phyloP scores from a whole-genome alignment of 2,888 invertebrate species.

The Habrosyne pyritoides region DNA sequence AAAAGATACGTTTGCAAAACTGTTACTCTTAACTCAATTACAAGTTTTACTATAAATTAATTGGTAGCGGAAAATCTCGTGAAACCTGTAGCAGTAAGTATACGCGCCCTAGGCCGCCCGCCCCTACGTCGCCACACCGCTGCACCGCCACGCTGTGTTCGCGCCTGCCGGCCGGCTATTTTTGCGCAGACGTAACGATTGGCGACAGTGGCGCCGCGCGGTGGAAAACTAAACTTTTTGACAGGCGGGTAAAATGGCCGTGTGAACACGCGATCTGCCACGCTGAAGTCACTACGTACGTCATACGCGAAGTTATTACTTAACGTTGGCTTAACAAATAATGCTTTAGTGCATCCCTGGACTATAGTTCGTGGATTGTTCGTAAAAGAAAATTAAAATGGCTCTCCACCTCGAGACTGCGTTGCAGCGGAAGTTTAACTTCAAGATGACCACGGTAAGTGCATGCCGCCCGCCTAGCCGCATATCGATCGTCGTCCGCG shows the following conservation, averaged over 20 bases:
- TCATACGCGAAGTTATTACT: constrained; percentile 71
- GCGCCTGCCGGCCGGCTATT: constrained; percentile 42
- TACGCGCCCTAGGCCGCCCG: constrained; percentile 35
- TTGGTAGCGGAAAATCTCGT: constrained; percentile 58
- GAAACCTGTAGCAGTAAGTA: constrained; percentile 41
- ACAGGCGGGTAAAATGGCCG: constrained; percentile 80
- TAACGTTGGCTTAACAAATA: constrained; percentile 61
- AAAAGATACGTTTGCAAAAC: constrained; percentile 43
- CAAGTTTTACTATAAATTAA: constrained; percentile 78
- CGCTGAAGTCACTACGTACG: constrained; percentile 69
- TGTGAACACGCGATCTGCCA: constrained; percentile 78
- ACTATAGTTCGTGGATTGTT: constrained; percentile 47
- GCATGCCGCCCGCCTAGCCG: constrained; percentile 65
- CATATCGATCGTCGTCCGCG: constrained; percentile 75
- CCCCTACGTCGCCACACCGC: constrained; percentile 22
- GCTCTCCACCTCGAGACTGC: constrained; percentile 79
- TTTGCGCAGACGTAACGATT: constrained; percentile 77
- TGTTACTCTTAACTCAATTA: constrained; percentile 75
- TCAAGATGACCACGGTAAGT: constrained; percentile 83
- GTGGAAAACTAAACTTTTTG: constrained; percentile 62
- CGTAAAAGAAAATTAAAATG: constrained; percentile 57
- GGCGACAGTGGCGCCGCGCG: constrained; percentile 65
- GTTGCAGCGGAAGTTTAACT: constrained; percentile 81
- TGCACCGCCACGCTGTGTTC: constrained; percentile 20
- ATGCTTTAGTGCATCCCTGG: constrained; percentile 70